A percentile compares a stretch with the other conserved stretches of the same genome.
phyloP scores from a whole-genome alignment of 2,113 vertebrate genomes.

The Tringa solitaria region DNA sequence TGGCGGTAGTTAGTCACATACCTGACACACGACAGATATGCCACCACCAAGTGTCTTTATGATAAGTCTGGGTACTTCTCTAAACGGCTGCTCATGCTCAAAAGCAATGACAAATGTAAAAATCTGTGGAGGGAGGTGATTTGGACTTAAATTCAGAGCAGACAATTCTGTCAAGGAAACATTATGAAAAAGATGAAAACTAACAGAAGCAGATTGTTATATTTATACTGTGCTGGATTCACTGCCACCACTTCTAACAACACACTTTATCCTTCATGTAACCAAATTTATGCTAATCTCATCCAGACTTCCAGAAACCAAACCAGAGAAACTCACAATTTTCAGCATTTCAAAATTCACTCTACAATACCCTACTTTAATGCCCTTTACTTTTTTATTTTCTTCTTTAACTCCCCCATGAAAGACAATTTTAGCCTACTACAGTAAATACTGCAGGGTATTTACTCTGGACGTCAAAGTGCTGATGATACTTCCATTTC shows the following conservation, averaged over 20 bases:
- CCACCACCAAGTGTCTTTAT: rapidly evolving
- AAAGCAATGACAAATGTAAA: not conserved
- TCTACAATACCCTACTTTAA: not conserved
- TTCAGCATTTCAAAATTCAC: not conserved
- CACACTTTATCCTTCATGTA: not conserved
- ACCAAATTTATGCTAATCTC: slow-evolving; percentile 25
- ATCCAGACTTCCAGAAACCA: not conserved
- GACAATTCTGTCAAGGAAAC: not conserved
- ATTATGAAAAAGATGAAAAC: not conserved
- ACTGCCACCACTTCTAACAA: not conserved
- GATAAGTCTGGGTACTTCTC: not conserved
- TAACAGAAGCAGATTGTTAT: not conserved
- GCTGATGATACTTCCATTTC: not conserved
- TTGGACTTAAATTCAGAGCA: not conserved
- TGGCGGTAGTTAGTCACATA: not conserved
- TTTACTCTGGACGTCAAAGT: not conserved
- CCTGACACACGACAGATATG: rapidly evolving
- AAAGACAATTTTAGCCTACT: not conserved
- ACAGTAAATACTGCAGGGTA: not conserved
- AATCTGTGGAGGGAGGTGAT: not conserved
- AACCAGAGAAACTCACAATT: not conserved
- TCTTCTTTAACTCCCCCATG: not conserved
- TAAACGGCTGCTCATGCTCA: not conserved
- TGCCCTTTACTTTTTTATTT: not conserved
- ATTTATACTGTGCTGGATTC: not conserved